Conservation (phyloP, 2,113 vertebrate genomes). For the Lucifuga dentata region DNA sequence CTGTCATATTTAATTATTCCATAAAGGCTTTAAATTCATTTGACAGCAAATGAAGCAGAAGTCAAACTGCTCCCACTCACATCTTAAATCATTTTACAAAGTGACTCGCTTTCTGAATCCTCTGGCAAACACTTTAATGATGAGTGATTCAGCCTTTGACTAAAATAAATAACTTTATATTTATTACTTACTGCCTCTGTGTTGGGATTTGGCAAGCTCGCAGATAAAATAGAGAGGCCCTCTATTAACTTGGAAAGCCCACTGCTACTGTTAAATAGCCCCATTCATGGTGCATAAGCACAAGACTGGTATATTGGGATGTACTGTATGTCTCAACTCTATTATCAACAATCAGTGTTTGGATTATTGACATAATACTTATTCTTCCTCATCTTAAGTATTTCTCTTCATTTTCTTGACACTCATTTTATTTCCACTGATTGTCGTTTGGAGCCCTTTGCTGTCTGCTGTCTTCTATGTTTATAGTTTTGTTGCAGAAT, state of each 20-base stretch:
- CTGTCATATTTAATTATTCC: conserved; percentile 59
- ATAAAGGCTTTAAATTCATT: conserved; percentile 35
- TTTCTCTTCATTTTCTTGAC: too few species aligned
- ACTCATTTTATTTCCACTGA: too few species aligned
- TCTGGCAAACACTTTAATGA: conserved; percentile 3
- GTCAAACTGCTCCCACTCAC: background rate
- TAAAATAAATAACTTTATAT: background rate
- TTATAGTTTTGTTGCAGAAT: too few species aligned
- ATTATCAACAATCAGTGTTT: too few species aligned
- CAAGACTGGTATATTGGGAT: too few species aligned
- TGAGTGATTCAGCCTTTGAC: background rate
- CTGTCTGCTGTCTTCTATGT: too few species aligned
- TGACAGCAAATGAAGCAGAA: conserved; percentile 27
- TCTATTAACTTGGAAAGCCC: background rate
- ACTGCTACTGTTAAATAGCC: background rate
- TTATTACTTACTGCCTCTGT: background rate
- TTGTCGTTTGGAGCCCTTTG: too few species aligned
- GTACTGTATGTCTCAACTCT: background rate
- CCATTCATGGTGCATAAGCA: too few species aligned
- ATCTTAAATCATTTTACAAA: conserved; percentile 7
- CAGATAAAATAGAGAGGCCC: background rate
- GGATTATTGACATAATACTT: too few species aligned
- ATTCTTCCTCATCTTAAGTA: too few species aligned
- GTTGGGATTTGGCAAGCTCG: background rate
- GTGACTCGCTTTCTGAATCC: background rate